Evolutionary conservation across 1,140 invertebrate species (phyloP).

Genomic region (Eriosoma lanigerum): DNA sequence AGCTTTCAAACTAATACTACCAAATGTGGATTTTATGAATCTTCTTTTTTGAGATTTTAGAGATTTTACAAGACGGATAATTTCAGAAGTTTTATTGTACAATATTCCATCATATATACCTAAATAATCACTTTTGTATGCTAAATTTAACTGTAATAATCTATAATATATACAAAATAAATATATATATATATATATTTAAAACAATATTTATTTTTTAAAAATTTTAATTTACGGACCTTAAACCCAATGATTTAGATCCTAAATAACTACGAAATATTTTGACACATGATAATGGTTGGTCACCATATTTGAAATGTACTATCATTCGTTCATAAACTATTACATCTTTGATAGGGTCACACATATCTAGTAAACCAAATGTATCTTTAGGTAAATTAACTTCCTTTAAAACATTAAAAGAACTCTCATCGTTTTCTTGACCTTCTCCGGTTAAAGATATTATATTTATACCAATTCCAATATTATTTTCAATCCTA

Average conservation of each 20-base stretch:
- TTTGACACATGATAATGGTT: constrained; percentile 95
- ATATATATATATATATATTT: neutral
- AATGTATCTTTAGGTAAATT: constrained; percentile 93
- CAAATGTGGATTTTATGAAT: constrained; percentile 73
- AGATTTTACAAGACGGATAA: constrained; percentile 63
- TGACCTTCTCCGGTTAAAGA: constrained; percentile 90
- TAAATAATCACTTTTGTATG: constrained; percentile 88
- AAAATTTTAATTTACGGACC: constrained; percentile 58
- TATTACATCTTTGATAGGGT: constrained; percentile 86
- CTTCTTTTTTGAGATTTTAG: constrained; percentile 70
- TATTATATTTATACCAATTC: constrained; percentile 84
- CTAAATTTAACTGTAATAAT: constrained; percentile 90
- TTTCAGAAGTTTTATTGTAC: constrained; percentile 75
- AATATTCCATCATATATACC: constrained; percentile 90
- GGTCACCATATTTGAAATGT: constrained; percentile 97
- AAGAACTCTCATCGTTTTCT: constrained; percentile 82
- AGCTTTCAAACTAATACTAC: constrained; percentile 85
- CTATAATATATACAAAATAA: constrained; percentile 59
- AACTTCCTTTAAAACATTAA: constrained; percentile 77
- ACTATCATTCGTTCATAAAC: constrained; percentile 88
- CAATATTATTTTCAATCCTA: constrained; percentile 79
- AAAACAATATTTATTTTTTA: neutral
- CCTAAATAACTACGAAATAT: constrained; percentile 85
- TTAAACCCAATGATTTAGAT: constrained; percentile 84
- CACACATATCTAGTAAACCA: constrained; percentile 94